Evolutionary conservation across 2,888 invertebrate species (phyloP), one percentile per base, ranked within the genome.

Genomic region (Eumacrocentrus americanus): DNA sequence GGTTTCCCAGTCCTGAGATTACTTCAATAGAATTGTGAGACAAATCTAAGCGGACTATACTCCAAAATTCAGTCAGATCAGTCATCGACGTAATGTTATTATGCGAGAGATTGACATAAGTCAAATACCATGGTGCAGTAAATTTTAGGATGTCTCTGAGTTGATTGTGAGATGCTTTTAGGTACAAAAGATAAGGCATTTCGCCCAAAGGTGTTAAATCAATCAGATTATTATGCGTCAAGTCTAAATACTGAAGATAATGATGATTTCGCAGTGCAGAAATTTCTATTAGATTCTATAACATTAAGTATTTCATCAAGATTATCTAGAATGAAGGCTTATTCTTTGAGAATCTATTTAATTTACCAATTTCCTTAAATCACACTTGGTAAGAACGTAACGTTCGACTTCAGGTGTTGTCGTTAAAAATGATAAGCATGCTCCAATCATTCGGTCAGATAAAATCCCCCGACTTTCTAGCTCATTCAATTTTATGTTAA

Each of bases 61-160:
- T 87, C 88, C 88, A 88, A 73, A 87, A 88, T 16, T 75, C 72
- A 9, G 77, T 81, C 25, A 88, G 74, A 75, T 88, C 85, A 44
- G 80, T 79, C 62, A 88, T 85, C 54, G 72, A 70, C 55, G 78
- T 81, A 40, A 88, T 82, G 0, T 81, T 80, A 76, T 89, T 89
- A 70, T 82, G 82, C 47, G 85, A 85, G 62, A 86, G 85, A 79
- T 87, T 83, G 1, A 87, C 87, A 71, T 84, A 84, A 6, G 86
- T 86, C 62, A 89, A 79, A 71, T 86, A 86, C 83, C 85, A 85
- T 61, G 87, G 87, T 37, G 85, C 82, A 37, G 81, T 81, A 69
- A 88, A 88, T 70, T 85, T 82, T 66, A 87, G 70, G 25, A 86
- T 80, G 2, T 81, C 77, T 57, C 71, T 76, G 9, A 88, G 78